phyloP scores from a whole-genome alignment of 1,140 invertebrate species.

The Sweltsa coloradensis region DNA sequence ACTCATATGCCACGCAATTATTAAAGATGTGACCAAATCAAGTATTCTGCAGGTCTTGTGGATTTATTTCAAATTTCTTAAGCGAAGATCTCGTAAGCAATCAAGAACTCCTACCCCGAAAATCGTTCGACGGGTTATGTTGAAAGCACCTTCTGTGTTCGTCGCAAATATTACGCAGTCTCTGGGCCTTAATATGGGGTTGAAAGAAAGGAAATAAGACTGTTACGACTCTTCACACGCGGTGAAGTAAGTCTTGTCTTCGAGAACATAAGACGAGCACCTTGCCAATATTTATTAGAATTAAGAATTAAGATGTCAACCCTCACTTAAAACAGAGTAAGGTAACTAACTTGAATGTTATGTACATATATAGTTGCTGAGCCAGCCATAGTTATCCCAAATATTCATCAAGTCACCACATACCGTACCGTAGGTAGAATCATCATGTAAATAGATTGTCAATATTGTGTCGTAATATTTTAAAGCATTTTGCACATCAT shows the following conservation, averaged over 20 bases:
- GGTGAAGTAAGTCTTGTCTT: constrained; percentile 12
- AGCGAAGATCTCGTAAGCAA: not conserved
- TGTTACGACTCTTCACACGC: constrained; percentile 7
- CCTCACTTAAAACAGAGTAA: not conserved
- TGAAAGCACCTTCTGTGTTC: not conserved
- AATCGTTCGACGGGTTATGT: not conserved
- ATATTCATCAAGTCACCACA: constrained; percentile 10
- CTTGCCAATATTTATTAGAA: constrained; percentile 3
- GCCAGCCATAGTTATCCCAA: constrained; percentile 6
- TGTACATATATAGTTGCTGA: constrained; percentile 12
- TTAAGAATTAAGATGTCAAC: constrained; percentile 7
- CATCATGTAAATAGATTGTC: constrained; percentile 13
- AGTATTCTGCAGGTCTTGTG: not conserved
- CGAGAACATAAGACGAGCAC: constrained; percentile 10
- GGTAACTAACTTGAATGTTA: constrained; percentile 7
- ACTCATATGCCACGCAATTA: not conserved
- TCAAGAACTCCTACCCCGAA: not conserved
- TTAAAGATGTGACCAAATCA: not conserved
- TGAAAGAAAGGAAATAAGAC: constrained; percentile 12
- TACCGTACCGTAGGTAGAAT: constrained; percentile 8
- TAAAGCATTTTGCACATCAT: constrained; percentile 10
- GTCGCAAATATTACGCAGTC: constrained; percentile 5
- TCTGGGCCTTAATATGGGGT: constrained; percentile 14
- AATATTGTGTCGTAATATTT: constrained; percentile 13
- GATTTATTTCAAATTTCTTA: not conserved